Evolutionary conservation across 92 coral and sea anemone genomes (phyloP), one percentile per base, ranked within the genome.

Genomic region (Zoanthus solanderi): DNA sequence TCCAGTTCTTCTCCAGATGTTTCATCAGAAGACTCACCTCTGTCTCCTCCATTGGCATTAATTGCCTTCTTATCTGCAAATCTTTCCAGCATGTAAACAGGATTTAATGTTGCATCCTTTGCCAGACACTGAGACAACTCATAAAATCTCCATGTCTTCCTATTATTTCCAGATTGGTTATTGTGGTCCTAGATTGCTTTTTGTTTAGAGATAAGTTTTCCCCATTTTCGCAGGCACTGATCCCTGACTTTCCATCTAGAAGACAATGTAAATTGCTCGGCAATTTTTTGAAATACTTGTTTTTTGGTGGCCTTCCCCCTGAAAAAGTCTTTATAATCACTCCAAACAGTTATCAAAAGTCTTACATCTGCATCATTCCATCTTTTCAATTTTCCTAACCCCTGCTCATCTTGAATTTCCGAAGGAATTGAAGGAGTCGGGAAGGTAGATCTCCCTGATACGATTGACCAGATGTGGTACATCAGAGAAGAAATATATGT

Each of bases 21-120:
- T 78, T 78, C 71, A 54, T 57, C 81, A 56, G 61, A 56, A 56
- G 65, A 18, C 30, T 53, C 47, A 30, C 17, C 83, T 17, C 47
- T 17, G 57, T 73, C 52, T 42, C 54, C 78, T 7, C 30, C 52
- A 57, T 44, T 6, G 16, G 31, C 71, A 73, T 73, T 73, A 42
- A 23, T 69, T 7, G 76, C 66, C 72, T 34, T 42, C 48, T 75
- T 32, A 60, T 75, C 78, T 57, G 5, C 48, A 47, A 82, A 79
- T 71, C 93, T 90, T 88, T 92, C 92, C 87, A 92, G 57, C 34
- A 78, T 87, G 67, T 66, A 90, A 5, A 82, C 84, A 67, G 95
- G 93, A 83, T 61, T 87, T 2, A 92, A 34, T 42, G 93, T 75
- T 11, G 87, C 89, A 34, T 88, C 87, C 44, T 65, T 54, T 0